Conservation (phyloP, 2,797 vertebrate species). For the Chromis chromis region DNA sequence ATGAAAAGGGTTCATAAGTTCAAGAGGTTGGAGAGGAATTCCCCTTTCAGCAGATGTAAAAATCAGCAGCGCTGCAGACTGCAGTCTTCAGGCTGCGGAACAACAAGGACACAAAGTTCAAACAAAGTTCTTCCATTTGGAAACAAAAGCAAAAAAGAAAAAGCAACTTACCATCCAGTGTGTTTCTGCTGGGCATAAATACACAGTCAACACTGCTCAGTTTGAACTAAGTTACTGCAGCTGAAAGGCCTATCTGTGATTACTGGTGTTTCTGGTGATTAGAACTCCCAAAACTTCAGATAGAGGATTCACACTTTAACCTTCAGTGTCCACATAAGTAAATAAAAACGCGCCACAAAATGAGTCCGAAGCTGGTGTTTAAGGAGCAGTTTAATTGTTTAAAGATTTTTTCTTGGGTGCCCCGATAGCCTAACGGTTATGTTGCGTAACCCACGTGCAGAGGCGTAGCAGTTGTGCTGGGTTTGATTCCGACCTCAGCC, state of each 20-base stretch:
- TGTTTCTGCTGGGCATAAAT: constrained; percentile 8
- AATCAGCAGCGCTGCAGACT: constrained; percentile 25
- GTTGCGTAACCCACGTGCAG: too few relatives aligned
- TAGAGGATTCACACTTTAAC: neutral
- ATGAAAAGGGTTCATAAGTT: constrained; percentile 59
- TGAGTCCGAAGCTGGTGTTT: neutral
- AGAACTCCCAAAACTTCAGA: constrained; percentile 23
- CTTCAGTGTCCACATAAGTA: too few relatives aligned
- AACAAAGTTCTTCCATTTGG: constrained; percentile 46
- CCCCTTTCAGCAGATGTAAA: constrained; percentile 39
- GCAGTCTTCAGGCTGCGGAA: constrained; percentile 21
- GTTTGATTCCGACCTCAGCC: too few relatives aligned
- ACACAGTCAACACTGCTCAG: neutral
- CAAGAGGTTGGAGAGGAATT: constrained; percentile 47
- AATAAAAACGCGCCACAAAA: too few relatives aligned
- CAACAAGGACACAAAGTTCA: constrained; percentile 54
- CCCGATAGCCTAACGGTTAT: too few relatives aligned
- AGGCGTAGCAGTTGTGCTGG: too few relatives aligned
- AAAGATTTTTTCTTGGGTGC: too few relatives aligned
- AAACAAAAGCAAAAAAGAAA: neutral
- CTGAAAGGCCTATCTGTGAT: constrained; percentile 22
- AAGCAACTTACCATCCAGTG: constrained; percentile 3
- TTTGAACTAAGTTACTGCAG: neutral
- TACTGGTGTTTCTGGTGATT: neutral
- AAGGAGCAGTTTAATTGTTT: neutral